Evolutionary conservation across 2,113 vertebrate genomes (phyloP).

Genomic region (Sander lucioperca): DNA sequence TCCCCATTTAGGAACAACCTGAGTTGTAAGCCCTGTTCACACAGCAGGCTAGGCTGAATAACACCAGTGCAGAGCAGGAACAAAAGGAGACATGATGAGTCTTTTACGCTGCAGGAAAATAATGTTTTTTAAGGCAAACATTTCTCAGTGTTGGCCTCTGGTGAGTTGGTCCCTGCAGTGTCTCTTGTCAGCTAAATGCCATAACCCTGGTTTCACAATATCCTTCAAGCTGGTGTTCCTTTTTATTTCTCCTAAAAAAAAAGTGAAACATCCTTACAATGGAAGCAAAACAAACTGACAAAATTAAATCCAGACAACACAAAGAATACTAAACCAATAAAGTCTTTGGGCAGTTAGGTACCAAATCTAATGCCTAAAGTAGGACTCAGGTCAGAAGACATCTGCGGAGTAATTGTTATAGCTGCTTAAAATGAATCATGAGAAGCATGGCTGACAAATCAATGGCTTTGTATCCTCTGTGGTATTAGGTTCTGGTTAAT

Average conservation of each 20-base stretch:
- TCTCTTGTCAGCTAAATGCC: conserved; percentile 31
- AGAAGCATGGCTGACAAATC: background rate
- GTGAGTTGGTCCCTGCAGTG: background rate
- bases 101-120: conserved; percentile 1
- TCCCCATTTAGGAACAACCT: conserved; percentile 25
- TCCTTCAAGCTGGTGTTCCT: conserved; percentile 1
- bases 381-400: background rate
- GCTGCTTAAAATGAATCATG: conserved; percentile 9
- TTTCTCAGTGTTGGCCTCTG: conserved; percentile 7
- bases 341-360: background rate
- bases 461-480: background rate
- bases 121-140: conserved; percentile 7
- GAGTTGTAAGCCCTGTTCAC: conserved; percentile 20
- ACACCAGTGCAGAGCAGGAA: conserved; percentile 16
- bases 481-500: background rate
- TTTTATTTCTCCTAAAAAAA: background rate
- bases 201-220: conserved; percentile 21
- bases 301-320: conserved; percentile 35
- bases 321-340: conserved; percentile 17
- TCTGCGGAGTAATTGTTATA: background rate
- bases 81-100: background rate
- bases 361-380: background rate
- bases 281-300: conserved; percentile 1
- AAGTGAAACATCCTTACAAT: background rate
- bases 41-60: conserved; percentile 11